phyloP scores from a whole-genome alignment of 1,140 invertebrate species.

The Helicoverpa zea region DNA sequence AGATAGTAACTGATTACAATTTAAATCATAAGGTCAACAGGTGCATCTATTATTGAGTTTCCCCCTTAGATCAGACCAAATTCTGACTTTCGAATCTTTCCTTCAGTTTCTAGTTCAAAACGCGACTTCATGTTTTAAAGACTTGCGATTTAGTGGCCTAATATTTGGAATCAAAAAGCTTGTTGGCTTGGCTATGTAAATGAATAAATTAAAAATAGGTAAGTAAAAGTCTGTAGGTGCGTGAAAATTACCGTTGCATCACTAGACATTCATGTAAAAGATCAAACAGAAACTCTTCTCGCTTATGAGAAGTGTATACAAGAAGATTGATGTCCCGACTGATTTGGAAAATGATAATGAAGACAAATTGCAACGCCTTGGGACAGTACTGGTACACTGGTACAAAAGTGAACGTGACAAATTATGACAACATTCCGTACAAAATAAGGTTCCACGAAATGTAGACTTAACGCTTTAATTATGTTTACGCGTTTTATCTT shows the following conservation, averaged over 20 bases:
- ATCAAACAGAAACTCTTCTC: conserved; percentile 4
- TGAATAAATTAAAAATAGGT: too few species aligned
- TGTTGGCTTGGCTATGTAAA: too few species aligned
- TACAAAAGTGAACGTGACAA: conserved; percentile 25
- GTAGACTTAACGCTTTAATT: conserved; percentile 3
- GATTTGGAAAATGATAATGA: conserved; percentile 41
- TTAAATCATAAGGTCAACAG: too few species aligned
- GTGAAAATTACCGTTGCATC: background rate
- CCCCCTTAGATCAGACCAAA: too few species aligned
- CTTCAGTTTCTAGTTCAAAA: too few species aligned
- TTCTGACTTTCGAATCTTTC: too few species aligned
- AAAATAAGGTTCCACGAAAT: conserved; percentile 2
- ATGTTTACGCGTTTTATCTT: background rate
- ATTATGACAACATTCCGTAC: conserved; percentile 16
- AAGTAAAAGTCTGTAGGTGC: background rate
- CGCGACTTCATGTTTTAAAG: too few species aligned
- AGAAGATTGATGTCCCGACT: conserved; percentile 28
- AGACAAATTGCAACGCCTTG: conserved; percentile 33
- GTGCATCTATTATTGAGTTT: too few species aligned
- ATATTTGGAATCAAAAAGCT: background rate
- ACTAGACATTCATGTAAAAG: background rate
- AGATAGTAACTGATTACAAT: too few species aligned
- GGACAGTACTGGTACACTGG: background rate
- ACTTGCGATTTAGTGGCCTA: too few species aligned
- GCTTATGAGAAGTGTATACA: conserved; percentile 9